A percentile compares a stretch with the other conserved stretches of the same genome.
phyloP scores from a whole-genome alignment of 2,888 invertebrate species.

The Muscina levida region DNA sequence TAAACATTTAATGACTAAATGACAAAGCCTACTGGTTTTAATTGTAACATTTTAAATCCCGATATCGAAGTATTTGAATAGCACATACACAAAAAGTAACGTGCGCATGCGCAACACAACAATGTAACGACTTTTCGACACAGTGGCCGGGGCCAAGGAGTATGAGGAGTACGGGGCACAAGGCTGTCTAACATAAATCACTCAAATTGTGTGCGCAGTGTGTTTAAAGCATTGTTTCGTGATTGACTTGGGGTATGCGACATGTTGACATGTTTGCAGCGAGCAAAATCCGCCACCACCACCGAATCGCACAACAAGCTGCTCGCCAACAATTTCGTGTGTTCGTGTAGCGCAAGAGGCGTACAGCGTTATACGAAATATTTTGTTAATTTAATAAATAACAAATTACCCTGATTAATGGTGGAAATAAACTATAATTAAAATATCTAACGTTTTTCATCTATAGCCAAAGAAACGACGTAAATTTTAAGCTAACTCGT shows the following conservation, averaged over 20 bases:
- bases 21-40: slow-evolving; percentile 59
- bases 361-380: slow-evolving; percentile 13
- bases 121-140: slow-evolving; percentile 24
- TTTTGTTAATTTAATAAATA: slow-evolving; percentile 50
- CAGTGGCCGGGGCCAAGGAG: too few species aligned
- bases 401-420: slow-evolving; percentile 55
- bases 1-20: slow-evolving; percentile 30
- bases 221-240: slow-evolving; percentile 65
- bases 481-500: too few species aligned
- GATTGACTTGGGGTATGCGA: slow-evolving; percentile 67
- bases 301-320: neutral
- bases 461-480: neutral
- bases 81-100: neutral
- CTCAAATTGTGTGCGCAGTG: slow-evolving; percentile 64
- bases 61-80: slow-evolving; percentile 20
- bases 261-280: slow-evolving; percentile 65
- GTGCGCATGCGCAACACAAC: neutral
- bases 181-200: slow-evolving; percentile 69
- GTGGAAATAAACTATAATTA: slow-evolving; percentile 47
- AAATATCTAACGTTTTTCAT: slow-evolving; percentile 33
- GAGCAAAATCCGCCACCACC: slow-evolving; percentile 22
- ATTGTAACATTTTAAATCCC: slow-evolving; percentile 36
- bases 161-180: neutral
- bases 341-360: neutral
- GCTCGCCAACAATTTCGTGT: neutral